These are phyloP conservation scores for Melieria crassipennis DNA, from an alignment of 2,888 invertebrate genomes.

Conservation along the genomic window DNA sequence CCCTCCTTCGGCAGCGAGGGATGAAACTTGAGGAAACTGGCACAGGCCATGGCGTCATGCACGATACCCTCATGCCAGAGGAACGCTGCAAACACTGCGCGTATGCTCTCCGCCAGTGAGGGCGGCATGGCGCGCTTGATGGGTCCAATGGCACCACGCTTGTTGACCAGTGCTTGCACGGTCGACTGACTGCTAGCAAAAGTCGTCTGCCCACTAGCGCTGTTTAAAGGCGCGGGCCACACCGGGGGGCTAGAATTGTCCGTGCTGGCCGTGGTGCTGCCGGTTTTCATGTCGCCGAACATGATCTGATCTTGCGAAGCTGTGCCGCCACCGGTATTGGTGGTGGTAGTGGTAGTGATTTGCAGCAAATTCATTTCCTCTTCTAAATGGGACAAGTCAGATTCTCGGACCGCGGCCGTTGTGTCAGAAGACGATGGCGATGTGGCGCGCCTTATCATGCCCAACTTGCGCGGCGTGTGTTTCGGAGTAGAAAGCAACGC, in stretches of 20 bases:
- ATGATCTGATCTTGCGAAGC: constrained; percentile 45
- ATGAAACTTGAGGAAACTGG: constrained; percentile 94
- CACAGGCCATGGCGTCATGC: constrained; percentile 98
- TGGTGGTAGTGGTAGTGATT: constrained; percentile 49
- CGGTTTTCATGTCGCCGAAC: constrained; percentile 45
- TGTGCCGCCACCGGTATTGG: constrained; percentile 45
- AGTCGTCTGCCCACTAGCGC: background rate
- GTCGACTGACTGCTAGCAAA: background rate
- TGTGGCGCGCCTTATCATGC: constrained; percentile 20
- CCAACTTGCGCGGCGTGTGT: constrained; percentile 53
- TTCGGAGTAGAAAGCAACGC: constrained; percentile 63
- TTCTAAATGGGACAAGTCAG: constrained; percentile 51
- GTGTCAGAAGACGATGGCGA: constrained; percentile 6
- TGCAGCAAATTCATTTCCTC: constrained; percentile 58
- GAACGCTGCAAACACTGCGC: constrained; percentile 96
- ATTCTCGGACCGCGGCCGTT: constrained; percentile 37
- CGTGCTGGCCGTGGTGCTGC: constrained; percentile 51
- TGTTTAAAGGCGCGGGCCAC: constrained; percentile 45
- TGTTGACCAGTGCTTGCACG: constrained; percentile 25
- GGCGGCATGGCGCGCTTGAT: constrained; percentile 89
- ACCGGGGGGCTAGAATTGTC: constrained; percentile 54
- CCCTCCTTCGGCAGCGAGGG: constrained; percentile 85
- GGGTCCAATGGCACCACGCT: constrained; percentile 54
- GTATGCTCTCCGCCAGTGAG: constrained; percentile 88
- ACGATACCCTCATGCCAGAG: constrained; percentile 98